A percentile compares a stretch with the other conserved stretches of the same genome.
Evolutionary conservation across 2,113 vertebrate species (phyloP).

Genomic region (Mustelus asterias): DNA sequence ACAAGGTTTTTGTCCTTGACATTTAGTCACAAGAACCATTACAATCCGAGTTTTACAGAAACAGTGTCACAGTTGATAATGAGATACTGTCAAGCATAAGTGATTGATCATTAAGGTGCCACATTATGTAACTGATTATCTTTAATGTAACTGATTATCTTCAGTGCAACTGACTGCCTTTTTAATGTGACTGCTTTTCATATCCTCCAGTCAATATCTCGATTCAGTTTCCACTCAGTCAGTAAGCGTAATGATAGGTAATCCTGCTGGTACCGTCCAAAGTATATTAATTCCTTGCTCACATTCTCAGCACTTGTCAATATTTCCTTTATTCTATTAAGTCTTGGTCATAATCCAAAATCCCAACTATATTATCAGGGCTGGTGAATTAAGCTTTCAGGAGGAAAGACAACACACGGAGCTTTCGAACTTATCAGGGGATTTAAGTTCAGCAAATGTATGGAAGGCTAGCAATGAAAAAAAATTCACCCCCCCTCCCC

Average conservation of each 20-base stretch:
- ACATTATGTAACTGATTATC: not conserved
- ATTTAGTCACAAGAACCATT: not conserved
- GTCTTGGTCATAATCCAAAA: not conserved
- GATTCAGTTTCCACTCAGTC: not conserved
- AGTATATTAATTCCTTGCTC: conserved; percentile 12
- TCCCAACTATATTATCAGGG: not conserved
- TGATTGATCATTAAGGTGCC: not conserved
- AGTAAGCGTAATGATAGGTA: not conserved
- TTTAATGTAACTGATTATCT: not conserved
- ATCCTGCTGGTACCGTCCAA: not conserved
- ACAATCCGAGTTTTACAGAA: not conserved
- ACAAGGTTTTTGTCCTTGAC: not conserved
- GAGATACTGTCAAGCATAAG: not conserved
- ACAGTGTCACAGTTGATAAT: not conserved
- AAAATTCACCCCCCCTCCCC: not conserved
- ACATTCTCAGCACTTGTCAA: not conserved
- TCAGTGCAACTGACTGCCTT: not conserved
- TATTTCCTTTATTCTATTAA: not conserved
- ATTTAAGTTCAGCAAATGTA: not conserved
- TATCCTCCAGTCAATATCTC: not conserved
- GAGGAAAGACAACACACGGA: not conserved
- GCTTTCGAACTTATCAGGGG: not conserved
- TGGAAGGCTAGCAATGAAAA: not conserved
- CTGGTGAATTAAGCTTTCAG: not conserved
- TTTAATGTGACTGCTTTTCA: not conserved